Evolutionary conservation across 2,113 vertebrate genomes (phyloP), one percentile per base, ranked within the genome.

Genomic region (Trematomus loennbergii): DNA sequence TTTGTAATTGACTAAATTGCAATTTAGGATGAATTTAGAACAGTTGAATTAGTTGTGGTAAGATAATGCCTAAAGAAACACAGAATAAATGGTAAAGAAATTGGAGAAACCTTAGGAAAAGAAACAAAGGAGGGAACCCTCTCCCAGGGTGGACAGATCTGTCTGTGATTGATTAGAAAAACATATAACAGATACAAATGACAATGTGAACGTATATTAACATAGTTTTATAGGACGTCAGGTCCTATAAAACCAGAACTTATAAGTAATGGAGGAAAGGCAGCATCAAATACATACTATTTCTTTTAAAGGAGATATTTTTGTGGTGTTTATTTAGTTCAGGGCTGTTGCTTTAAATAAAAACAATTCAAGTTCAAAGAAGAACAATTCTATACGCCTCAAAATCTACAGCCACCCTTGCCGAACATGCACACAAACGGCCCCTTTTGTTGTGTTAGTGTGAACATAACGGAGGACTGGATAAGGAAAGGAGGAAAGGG

Each of bases 401-500:
- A 36, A 36, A 46, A 18, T 59, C 9, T 2, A n/a, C 40, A 9
- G 20, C 67, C 7, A 25, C n/a, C 20, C 9, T 45, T 43, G 20
- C 22, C 29, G 22, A 58, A 29, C 40, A 45, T 18, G 40, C 22
- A 58, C 40, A 59, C 9, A 60, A 59, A 59, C 29, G 6, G 15
- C 45, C 2, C 4, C 18, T 36, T 67, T 58, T 59, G 18, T 59
- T 16, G 43, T n/a, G 20, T 57, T 15, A 3, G 29, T 13, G 54
- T 50, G 29, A 25, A 50, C 25, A 49, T 75, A 45, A 59, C 4
- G 5, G 17, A 8, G 18, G 57, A 40, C 18, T 10, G 12, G 43
- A 76, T 50, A 15, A 55, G 62, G 55, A 66, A 12, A 57, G 1
- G 52, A 55, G 62, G 55, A 58, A 12, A 57, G 29, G 54, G 36